phyloP scores from a whole-genome alignment of 2,888 invertebrate species.

The Sesamia inferens region DNA sequence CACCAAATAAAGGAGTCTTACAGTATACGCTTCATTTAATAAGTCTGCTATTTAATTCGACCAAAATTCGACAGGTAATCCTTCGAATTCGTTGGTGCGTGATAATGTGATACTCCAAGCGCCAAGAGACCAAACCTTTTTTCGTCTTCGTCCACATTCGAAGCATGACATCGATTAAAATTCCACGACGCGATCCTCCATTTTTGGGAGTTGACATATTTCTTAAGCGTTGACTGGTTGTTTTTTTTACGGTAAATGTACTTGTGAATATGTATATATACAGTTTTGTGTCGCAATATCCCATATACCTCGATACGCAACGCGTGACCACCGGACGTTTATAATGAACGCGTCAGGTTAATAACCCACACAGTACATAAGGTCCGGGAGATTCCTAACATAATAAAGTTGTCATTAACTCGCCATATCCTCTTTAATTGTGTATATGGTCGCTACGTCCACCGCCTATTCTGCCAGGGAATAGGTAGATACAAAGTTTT shows the following conservation, averaged over 20 bases:
- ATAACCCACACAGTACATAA: slow-evolving; percentile 78
- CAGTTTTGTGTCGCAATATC: slow-evolving; percentile 81
- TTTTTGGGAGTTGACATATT: slow-evolving; percentile 76
- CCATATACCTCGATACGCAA: slow-evolving; percentile 81
- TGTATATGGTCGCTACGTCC: slow-evolving; percentile 16
- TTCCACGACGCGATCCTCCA: slow-evolving; percentile 76
- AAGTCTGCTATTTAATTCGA: slow-evolving; percentile 77
- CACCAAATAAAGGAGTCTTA: slow-evolving; percentile 72
- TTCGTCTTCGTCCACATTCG: slow-evolving; percentile 69
- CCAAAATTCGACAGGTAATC: slow-evolving; percentile 80
- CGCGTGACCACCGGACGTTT: slow-evolving; percentile 83
- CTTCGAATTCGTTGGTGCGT: slow-evolving; percentile 75
- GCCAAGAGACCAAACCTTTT: slow-evolving; percentile 69
- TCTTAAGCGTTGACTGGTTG: slow-evolving; percentile 65
- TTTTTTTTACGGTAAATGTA: slow-evolving; percentile 68
- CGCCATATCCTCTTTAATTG: slow-evolving; percentile 65
- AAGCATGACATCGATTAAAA: slow-evolving; percentile 79
- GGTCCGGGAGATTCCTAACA: slow-evolving; percentile 77
- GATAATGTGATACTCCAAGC: slow-evolving; percentile 64
- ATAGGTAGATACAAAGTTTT: slow-evolving; percentile 3
- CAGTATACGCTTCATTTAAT: slow-evolving; percentile 74
- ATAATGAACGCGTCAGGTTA: slow-evolving; percentile 83
- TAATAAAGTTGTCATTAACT: slow-evolving; percentile 73
- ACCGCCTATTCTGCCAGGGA: slow-evolving; percentile 1
- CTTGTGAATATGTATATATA: slow-evolving; percentile 57